These are phyloP conservation scores for Zaprionus taronus DNA, from an alignment of 1,140 invertebrate genomes.

Conservation along the genomic window DNA sequence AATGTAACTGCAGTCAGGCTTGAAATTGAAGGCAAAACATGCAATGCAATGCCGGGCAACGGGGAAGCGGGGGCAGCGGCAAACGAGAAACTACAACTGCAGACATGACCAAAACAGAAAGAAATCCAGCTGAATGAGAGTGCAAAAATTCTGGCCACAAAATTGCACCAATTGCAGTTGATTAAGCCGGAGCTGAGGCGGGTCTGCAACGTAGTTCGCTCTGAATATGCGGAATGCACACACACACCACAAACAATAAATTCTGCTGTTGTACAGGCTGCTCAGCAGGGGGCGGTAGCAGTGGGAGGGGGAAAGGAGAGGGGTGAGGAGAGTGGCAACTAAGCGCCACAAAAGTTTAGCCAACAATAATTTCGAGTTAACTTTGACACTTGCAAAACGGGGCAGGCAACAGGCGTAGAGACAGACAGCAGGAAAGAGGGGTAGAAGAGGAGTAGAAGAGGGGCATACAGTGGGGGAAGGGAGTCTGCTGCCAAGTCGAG, in stretches of 20 bases:
- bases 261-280: conserved; percentile 42
- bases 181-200: conserved; percentile 57
- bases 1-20: conserved; percentile 66
- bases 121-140: conserved; percentile 55
- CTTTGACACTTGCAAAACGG: conserved; percentile 79
- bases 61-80: neutral
- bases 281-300: neutral
- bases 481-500: conserved; percentile 11
- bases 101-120: conserved; percentile 17
- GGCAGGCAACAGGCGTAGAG: conserved; percentile 46
- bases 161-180: conserved; percentile 78
- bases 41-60: conserved; percentile 31
- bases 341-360: conserved; percentile 82
- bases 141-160: conserved; percentile 66
- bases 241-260: conserved; percentile 76
- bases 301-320: neutral
- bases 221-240: conserved; percentile 46
- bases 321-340: conserved; percentile 18
- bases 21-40: conserved; percentile 61
- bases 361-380: conserved; percentile 83
- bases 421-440: conserved; percentile 13
- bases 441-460: neutral
- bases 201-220: conserved; percentile 10
- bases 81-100: conserved; percentile 25
- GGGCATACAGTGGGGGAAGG: conserved; percentile 8